A percentile compares a stretch with the other conserved stretches of the same genome.
Evolutionary conservation across 2,888 invertebrate genomes (phyloP).

Genomic region (Drosophila parthenogenetica): DNA sequence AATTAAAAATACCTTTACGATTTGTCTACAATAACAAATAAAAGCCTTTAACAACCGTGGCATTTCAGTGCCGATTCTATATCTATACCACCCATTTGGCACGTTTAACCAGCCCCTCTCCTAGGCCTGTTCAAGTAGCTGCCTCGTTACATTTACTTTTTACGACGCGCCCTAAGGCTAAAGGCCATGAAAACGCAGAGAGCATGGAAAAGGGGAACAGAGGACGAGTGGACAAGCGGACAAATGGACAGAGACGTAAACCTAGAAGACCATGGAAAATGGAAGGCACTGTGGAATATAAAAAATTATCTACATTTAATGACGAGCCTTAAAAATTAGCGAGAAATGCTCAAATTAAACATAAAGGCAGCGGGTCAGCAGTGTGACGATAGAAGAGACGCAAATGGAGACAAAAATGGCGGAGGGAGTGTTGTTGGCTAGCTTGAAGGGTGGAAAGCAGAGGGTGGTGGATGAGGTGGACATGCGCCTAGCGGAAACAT

Average conservation of each 20-base stretch:
- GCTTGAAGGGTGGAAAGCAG: not conserved
- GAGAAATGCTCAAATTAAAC: slow-evolving; percentile 80
- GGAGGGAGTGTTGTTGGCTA: not conserved
- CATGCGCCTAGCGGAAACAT: slow-evolving; percentile 80
- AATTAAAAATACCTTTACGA: slow-evolving; percentile 73
- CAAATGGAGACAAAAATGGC: not conserved
- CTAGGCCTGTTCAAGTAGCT: slow-evolving; percentile 44
- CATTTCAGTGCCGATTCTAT: slow-evolving; percentile 24
- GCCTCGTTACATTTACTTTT: slow-evolving; percentile 76
- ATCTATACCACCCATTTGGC: not conserved
- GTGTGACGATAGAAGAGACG: not conserved
- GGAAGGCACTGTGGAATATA: slow-evolving; percentile 59
- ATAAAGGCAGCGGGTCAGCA: slow-evolving; percentile 59
- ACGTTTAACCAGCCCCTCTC: not conserved
- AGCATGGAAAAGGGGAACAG: not conserved
- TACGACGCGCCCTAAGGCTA: slow-evolving; percentile 68
- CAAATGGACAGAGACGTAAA: slow-evolving; percentile 33
- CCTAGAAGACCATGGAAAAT: slow-evolving; percentile 46
- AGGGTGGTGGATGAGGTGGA: slow-evolving; percentile 33
- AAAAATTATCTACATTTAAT: slow-evolving; percentile 82
- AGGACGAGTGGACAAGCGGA: not conserved
- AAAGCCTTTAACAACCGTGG: slow-evolving; percentile 65
- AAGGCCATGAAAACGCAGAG: slow-evolving; percentile 39
- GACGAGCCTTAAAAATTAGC: slow-evolving; percentile 79
- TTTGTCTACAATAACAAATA: slow-evolving; percentile 56